A percentile compares a stretch with the other conserved stretches of the same genome.
Evolutionary conservation across 2,797 vertebrate genomes (phyloP).

Genomic region (Diplodus sargus): DNA sequence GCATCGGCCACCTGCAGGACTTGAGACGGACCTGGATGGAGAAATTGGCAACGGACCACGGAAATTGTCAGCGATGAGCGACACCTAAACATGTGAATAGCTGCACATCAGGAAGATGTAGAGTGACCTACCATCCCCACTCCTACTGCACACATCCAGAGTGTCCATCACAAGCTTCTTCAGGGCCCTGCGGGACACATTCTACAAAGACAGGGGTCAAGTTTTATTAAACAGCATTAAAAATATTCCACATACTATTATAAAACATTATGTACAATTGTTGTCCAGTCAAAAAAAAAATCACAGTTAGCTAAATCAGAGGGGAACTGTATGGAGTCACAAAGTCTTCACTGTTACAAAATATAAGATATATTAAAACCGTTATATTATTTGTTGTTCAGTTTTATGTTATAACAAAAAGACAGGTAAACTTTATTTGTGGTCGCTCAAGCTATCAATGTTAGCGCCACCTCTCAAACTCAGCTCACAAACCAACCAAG

Average conservation of each 20-base stretch:
- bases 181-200: constrained; percentile 73
- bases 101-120: neutral
- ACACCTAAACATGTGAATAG: neutral
- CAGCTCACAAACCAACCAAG: too few relatives aligned
- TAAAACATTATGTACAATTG: too few relatives aligned
- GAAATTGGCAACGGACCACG: neutral
- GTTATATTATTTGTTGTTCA: too few relatives aligned
- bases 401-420: too few relatives aligned
- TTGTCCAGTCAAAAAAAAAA: too few relatives aligned
- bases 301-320: too few relatives aligned
- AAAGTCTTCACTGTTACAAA: too few relatives aligned
- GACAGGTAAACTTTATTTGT: too few relatives aligned
- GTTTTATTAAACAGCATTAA: neutral
- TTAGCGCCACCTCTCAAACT: neutral
- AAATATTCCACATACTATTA: neutral
- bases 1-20: constrained; percentile 63
- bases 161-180: constrained; percentile 80
- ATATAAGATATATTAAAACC: too few relatives aligned
- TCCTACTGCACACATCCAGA: constrained; percentile 71
- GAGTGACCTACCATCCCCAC: constrained; percentile 69
- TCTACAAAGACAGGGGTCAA: neutral
- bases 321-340: too few relatives aligned
- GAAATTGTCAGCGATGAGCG: neutral
- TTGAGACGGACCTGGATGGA: constrained; percentile 48
- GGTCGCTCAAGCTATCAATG: neutral